Evolutionary conservation across 2,888 invertebrate species (phyloP).

Genomic region (Teleogryllus oceanicus): DNA sequence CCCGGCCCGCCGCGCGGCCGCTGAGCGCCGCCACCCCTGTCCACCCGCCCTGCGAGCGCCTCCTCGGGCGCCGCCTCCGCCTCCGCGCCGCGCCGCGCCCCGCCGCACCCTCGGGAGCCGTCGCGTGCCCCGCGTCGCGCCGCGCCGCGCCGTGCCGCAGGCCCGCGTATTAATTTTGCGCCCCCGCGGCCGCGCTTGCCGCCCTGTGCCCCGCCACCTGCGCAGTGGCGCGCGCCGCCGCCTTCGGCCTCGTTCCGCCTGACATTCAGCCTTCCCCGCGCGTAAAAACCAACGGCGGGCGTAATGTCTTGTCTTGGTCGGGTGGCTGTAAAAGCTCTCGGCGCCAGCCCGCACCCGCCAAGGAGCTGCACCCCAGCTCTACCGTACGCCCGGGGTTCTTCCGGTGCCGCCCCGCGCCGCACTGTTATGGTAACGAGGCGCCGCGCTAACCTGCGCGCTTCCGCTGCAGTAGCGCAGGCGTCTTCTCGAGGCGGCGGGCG

Average conservation of each 20-base stretch:
- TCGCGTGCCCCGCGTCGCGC: neutral
- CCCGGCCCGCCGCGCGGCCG: neutral
- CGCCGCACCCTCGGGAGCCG: neutral
- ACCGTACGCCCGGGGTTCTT: neutral
- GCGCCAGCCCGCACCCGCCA: neutral
- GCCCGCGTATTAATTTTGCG: neutral
- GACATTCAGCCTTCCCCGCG: neutral
- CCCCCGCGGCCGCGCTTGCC: neutral
- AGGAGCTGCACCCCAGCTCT: no score
- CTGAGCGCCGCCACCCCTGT: neutral
- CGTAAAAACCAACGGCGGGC: conserved; percentile 2
- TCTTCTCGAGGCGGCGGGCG: no score
- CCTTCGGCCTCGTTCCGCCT: neutral
- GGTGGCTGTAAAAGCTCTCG: neutral
- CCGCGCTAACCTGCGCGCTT: neutral
- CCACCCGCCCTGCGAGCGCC: neutral
- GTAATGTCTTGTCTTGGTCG: conserved; percentile 7
- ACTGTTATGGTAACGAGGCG: conserved; percentile 12
- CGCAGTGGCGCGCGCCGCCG: neutral
- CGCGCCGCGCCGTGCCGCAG: neutral
- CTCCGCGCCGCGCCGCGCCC: neutral
- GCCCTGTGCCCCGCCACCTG: neutral
- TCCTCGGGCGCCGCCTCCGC: neutral
- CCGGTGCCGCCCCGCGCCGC: neutral
- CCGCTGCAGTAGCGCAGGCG: neutral